Percentiles rank a stretch among this genome's conserved stretches.
Evolutionary conservation across 2,797 vertebrate genomes (phyloP).

Genomic region (Sphenodon punctatus): DNA sequence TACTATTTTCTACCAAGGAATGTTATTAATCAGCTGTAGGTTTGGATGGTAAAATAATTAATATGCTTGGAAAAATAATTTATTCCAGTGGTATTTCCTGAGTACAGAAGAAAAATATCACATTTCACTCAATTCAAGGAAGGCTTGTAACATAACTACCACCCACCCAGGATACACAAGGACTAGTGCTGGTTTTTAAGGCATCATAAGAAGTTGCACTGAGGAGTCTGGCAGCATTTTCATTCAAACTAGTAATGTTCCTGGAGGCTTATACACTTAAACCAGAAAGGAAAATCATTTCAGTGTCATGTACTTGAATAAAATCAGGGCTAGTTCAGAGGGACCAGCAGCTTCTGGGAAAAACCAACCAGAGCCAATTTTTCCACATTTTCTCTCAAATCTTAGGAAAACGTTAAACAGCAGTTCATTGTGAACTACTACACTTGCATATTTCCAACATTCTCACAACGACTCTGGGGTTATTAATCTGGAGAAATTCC

Average conservation of each 20-base stretch:
- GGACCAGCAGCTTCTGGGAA: neutral
- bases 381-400: too few species aligned
- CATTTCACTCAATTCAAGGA: neutral
- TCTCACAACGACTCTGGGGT: too few species aligned
- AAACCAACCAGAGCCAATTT: neutral
- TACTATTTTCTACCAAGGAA: neutral
- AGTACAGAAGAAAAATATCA: neutral
- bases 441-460: too few species aligned
- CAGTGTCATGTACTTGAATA: neutral
- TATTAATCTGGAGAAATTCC: too few species aligned
- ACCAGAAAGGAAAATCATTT: neutral
- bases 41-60: neutral
- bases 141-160: neutral
- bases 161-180: neutral
- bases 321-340: too few species aligned
- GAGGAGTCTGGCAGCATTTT: neutral
- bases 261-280: neutral
- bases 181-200: neutral
- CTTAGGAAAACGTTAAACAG: too few species aligned
- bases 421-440: too few species aligned
- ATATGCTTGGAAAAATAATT: neutral
- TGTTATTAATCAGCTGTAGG: neutral
- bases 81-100: neutral
- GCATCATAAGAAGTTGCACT: neutral
- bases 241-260: neutral